phyloP scores from a whole-genome alignment of 2,888 invertebrate species.

The Syrphus vitripennis region DNA sequence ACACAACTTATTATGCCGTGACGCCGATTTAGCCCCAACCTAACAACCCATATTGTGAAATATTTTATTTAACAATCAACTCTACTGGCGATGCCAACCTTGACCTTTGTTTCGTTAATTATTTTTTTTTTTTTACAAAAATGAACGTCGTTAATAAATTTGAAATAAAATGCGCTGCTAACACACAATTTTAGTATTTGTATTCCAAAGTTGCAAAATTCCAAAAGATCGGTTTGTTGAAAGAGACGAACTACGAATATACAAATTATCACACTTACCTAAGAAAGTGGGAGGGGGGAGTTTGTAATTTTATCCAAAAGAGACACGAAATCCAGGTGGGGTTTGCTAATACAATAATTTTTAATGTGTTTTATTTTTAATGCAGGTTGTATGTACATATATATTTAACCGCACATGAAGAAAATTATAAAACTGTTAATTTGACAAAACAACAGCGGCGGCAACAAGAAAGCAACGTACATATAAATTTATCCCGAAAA shows the following conservation, averaged over 20 bases:
- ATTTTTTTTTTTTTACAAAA: slow-evolving; percentile 16
- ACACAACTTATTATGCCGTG: background rate
- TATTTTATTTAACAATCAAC: slow-evolving; percentile 1
- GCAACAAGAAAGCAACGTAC: background rate
- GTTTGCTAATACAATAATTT: slow-evolving; percentile 18
- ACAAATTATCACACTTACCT: slow-evolving; percentile 28
- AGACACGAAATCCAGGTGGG: slow-evolving; percentile 47
- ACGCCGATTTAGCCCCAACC: slow-evolving; percentile 9
- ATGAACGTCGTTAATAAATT: slow-evolving; percentile 11
- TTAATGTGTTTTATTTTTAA: background rate
- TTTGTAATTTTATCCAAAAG: slow-evolving; percentile 48
- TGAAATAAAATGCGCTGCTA: background rate
- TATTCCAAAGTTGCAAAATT: background rate
- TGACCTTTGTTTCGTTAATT: slow-evolving; percentile 53
- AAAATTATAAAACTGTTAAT: slow-evolving; percentile 14
- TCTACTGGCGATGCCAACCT: slow-evolving; percentile 35
- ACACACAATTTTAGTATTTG: background rate
- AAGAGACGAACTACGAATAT: background rate
- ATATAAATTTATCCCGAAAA: slow-evolving; percentile 42
- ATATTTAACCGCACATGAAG: slow-evolving; percentile 50
- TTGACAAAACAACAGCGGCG: background rate
- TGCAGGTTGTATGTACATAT: background rate
- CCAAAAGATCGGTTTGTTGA: background rate
- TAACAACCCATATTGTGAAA: slow-evolving; percentile 46
- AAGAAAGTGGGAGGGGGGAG: background rate